Conservation (phyloP, 2,113 vertebrate genomes). For the Xenopus borealis region DNA sequence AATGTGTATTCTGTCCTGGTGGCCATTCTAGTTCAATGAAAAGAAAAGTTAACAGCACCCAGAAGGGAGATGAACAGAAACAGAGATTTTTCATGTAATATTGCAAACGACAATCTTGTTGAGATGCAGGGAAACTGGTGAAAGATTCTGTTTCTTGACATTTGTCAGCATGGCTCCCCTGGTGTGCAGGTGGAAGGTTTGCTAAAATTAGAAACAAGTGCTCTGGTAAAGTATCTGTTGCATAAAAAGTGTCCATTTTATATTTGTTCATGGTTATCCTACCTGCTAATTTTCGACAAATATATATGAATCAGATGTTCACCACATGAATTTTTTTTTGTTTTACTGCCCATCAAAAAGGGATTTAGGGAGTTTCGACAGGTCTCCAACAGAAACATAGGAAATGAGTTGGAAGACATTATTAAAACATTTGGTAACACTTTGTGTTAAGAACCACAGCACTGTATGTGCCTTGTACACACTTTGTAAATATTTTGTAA, state of each 20-base stretch:
- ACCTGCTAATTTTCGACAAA: constrained; percentile 44
- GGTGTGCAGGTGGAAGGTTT: constrained; percentile 29
- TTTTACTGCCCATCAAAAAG: constrained; percentile 46
- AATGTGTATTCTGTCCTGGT: constrained; percentile 22
- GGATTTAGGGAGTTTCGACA: constrained; percentile 44
- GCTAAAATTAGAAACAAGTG: constrained; percentile 40
- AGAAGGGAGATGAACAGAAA: constrained; percentile 41
- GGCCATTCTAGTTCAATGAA: constrained; percentile 20
- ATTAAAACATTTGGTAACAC: constrained; percentile 48
- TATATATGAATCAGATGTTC: constrained; percentile 45
- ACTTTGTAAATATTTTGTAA: constrained; percentile 43
- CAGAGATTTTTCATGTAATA: constrained; percentile 40
- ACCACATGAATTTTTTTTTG: constrained; percentile 36
- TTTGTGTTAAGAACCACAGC: constrained; percentile 36
- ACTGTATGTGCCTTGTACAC: constrained; percentile 42
- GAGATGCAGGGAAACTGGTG: constrained; percentile 29
- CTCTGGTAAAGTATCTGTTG: constrained; percentile 23
- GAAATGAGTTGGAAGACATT: constrained; percentile 42
- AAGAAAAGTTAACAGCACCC: constrained; percentile 28
- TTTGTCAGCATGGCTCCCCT: constrained; percentile 35
- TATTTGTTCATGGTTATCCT: constrained; percentile 31
- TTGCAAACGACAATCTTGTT: constrained; percentile 32
- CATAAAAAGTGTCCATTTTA: constrained; percentile 36
- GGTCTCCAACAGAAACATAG: constrained; percentile 34
- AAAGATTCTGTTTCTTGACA: constrained; percentile 44